phyloP scores from a whole-genome alignment of 2,113 vertebrate genomes.

The Coturnix japonica region DNA sequence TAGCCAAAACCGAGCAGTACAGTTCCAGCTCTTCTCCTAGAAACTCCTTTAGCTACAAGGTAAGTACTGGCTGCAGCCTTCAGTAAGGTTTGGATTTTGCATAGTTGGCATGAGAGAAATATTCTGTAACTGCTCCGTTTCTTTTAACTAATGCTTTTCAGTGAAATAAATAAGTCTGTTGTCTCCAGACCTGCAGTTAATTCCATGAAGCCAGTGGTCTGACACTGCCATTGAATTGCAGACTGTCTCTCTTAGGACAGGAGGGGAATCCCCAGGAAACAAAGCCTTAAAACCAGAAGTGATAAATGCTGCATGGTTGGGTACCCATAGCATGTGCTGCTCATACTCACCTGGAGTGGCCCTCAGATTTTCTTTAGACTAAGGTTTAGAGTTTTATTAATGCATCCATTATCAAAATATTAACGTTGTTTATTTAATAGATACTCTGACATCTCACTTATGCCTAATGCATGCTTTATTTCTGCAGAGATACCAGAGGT shows the following conservation, averaged over 20 bases:
- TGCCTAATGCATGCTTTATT: slow-evolving; percentile 7
- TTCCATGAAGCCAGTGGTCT: slow-evolving; percentile 13
- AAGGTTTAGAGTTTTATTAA: slow-evolving; percentile 9
- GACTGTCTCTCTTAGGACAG: neutral
- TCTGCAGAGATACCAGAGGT: neutral
- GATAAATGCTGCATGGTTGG: neutral
- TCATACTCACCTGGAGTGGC: neutral
- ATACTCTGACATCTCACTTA: neutral
- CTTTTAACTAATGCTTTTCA: slow-evolving; percentile 11
- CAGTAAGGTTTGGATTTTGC: neutral
- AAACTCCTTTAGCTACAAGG: slow-evolving; percentile 84
- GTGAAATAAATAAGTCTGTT: neutral
- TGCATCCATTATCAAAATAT: neutral
- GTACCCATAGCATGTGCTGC: neutral
- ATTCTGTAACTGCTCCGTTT: neutral
- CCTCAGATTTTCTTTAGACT: neutral
- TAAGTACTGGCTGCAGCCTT: slow-evolving; percentile 61
- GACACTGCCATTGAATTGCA: slow-evolving; percentile 14
- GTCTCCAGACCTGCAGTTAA: slow-evolving; percentile 46
- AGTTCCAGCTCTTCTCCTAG: slow-evolving; percentile 83
- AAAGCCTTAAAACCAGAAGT: neutral
- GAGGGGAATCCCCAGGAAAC: neutral
- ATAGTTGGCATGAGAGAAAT: neutral
- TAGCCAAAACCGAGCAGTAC: slow-evolving; percentile 73
- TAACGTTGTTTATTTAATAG: neutral